These are phyloP conservation scores for Apotomis turbidana DNA, from an alignment of 2,888 invertebrate species.

Conservation along the genomic window DNA sequence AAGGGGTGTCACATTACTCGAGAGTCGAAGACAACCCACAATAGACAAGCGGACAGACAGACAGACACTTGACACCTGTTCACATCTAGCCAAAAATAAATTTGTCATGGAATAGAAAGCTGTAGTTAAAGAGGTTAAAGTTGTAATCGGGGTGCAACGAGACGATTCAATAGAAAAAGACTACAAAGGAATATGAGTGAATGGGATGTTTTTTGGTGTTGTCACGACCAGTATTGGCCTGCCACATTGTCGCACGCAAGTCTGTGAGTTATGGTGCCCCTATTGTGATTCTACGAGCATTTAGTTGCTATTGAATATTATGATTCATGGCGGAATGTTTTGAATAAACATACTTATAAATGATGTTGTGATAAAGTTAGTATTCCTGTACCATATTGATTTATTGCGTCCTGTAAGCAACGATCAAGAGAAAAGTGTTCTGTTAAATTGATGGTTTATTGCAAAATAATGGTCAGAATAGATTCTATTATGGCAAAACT, in stretches of 20 bases:
- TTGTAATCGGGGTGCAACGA: constrained; percentile 11
- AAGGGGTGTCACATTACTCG: constrained; percentile 41
- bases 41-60: constrained; percentile 40
- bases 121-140: constrained; percentile 26
- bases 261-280: constrained; percentile 32
- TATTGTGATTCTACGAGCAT: constrained; percentile 37
- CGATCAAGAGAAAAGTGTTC: not conserved
- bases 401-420: constrained; percentile 14
- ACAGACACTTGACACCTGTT: constrained; percentile 41
- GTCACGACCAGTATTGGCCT: constrained; percentile 39
- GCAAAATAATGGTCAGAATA: no score
- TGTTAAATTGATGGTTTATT: no score
- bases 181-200: constrained; percentile 34
- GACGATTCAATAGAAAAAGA: constrained; percentile 28
- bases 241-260: constrained; percentile 34
- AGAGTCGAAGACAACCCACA: constrained; percentile 40
- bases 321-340: constrained; percentile 33
- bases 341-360: constrained; percentile 33
- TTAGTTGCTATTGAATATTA: constrained; percentile 31
- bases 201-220: constrained; percentile 41
- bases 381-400: constrained; percentile 16
- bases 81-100: constrained; percentile 32
- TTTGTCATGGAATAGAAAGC: constrained; percentile 13
- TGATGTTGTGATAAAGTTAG: constrained; percentile 27
- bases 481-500: no score